Conservation (phyloP, 2,113 vertebrate genomes). For the Nematolebias whitei region DNA sequence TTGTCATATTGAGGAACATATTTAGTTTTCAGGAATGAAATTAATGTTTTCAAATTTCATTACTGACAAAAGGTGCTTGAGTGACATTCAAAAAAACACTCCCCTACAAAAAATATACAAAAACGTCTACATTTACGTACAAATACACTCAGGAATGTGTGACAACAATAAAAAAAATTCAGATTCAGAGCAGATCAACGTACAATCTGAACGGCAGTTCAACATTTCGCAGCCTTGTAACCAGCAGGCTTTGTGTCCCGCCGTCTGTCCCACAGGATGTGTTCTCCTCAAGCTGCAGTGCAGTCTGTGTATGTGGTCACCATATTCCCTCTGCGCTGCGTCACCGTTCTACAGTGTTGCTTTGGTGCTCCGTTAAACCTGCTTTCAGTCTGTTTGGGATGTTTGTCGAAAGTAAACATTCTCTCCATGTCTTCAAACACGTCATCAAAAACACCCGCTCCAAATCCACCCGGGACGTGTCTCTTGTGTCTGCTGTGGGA, state of each 20-base stretch:
- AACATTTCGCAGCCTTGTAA: constrained; percentile 17
- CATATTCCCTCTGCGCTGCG: constrained; percentile 95
- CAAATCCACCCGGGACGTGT: constrained; percentile 89
- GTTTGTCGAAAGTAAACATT: constrained; percentile 92
- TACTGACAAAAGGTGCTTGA: no score
- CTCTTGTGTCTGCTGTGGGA: constrained; percentile 85
- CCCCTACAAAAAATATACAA: no score
- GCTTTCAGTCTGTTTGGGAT: constrained; percentile 82
- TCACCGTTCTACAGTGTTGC: constrained; percentile 94
- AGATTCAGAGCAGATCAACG: no score
- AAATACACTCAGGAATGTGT: no score
- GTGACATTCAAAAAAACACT: no score
- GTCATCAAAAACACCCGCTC: constrained; percentile 88
- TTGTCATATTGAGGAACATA: no score
- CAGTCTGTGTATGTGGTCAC: constrained; percentile 98
- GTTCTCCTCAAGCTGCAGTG: constrained; percentile 70
- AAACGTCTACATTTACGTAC: no score
- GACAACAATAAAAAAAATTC: no score
- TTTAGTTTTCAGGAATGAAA: no score
- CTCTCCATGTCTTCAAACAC: constrained; percentile 94
- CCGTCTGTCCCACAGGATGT: background rate
- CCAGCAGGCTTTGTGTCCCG: no score
- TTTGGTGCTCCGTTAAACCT: constrained; percentile 88
- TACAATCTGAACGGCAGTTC: background rate
- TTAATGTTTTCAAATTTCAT: no score